Conservation (phyloP, 2,888 invertebrate genomes). For the Peribatodes rhomboidaria region DNA sequence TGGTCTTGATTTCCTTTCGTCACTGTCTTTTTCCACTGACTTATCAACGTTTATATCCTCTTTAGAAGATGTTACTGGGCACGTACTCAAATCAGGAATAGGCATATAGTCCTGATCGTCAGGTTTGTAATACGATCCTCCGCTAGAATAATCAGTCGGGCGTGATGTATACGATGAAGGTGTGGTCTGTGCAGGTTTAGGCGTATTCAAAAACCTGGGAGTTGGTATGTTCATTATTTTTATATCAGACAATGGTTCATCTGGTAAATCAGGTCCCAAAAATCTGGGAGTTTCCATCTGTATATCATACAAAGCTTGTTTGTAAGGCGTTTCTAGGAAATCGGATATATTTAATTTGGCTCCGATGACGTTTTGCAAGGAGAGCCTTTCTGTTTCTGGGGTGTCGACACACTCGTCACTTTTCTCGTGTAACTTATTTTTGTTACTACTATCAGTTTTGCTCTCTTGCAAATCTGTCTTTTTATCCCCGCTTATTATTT, state of each 20-base stretch:
- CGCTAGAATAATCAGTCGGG: conserved; percentile 87
- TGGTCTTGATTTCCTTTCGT: conserved; percentile 64
- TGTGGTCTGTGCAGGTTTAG: conserved; percentile 69
- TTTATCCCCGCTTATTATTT: conserved; percentile 59
- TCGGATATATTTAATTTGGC: conserved; percentile 79
- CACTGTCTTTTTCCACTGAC: conserved; percentile 47
- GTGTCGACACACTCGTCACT: conserved; percentile 66
- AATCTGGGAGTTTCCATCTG: conserved; percentile 86
- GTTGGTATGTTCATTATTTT: conserved; percentile 87
- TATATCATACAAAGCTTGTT: conserved; percentile 79
- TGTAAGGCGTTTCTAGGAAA: conserved; percentile 87
- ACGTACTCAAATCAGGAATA: conserved; percentile 62
- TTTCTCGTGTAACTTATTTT: conserved; percentile 55
- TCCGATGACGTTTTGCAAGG: conserved; percentile 76
- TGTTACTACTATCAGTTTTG: conserved; percentile 52
- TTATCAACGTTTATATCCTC: conserved; percentile 48
- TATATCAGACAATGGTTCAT: conserved; percentile 81
- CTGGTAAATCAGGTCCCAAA: conserved; percentile 76
- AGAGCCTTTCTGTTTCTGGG: conserved; percentile 76
- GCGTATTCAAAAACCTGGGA: conserved; percentile 83
- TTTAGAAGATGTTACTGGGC: conserved; percentile 59
- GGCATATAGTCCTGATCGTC: conserved; percentile 86
- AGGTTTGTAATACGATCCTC: conserved; percentile 88
- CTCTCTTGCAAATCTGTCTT: conserved; percentile 34
- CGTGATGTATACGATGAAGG: conserved; percentile 79